Conservation (phyloP, 2,113 vertebrate species). For the Dicentrarchus labrax region DNA sequence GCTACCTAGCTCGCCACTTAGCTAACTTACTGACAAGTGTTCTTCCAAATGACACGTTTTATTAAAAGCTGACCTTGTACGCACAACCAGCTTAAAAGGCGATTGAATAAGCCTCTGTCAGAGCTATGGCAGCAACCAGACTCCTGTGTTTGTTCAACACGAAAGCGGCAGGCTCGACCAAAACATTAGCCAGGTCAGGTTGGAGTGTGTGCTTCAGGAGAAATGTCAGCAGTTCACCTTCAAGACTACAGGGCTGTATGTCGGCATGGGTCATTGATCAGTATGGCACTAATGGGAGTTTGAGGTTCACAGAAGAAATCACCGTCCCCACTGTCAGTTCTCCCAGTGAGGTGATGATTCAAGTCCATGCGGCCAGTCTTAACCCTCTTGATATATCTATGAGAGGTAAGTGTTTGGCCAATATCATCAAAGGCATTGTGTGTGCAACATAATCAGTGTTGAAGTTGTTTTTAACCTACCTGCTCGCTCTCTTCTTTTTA, state of each 20-base stretch:
- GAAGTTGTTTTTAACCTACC: neutral
- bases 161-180: slow-evolving; percentile 32
- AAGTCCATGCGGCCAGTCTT: slow-evolving; percentile 91
- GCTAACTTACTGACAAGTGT: neutral
- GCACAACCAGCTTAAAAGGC: neutral
- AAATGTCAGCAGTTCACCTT: slow-evolving; percentile 63
- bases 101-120: slow-evolving; percentile 5
- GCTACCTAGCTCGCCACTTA: slow-evolving; percentile 17
- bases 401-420: slow-evolving; percentile 88
- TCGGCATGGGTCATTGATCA: slow-evolving; percentile 93
- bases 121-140: slow-evolving; percentile 53
- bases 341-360: slow-evolving; percentile 91
- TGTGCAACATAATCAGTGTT: slow-evolving; percentile 10
- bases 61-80: slow-evolving; percentile 38
- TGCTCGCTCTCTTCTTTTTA: neutral
- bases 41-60: slow-evolving; percentile 1
- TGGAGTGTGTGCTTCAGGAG: slow-evolving; percentile 47
- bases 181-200: slow-evolving; percentile 40
- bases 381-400: slow-evolving; percentile 95
- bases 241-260: slow-evolving; percentile 81
- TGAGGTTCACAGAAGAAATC: slow-evolving; percentile 87
- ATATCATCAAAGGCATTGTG: neutral
- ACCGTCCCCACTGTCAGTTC: slow-evolving; percentile 85
- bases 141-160: slow-evolving; percentile 39
- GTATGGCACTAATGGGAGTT: slow-evolving; percentile 89